Evolutionary conservation across 2,113 vertebrate genomes (phyloP).

Genomic region (Thymallus thymallus): DNA sequence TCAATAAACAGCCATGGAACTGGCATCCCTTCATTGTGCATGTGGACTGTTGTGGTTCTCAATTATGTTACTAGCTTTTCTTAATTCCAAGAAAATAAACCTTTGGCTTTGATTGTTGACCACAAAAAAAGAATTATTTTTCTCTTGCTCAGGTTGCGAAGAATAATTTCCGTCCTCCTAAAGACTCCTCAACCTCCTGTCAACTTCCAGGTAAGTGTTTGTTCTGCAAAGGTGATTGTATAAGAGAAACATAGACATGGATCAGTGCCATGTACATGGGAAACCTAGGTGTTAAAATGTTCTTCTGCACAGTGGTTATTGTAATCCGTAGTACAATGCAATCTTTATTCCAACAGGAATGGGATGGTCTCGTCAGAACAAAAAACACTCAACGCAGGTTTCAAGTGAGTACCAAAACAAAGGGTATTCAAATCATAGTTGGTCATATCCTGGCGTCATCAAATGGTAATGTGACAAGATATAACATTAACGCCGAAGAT

Average conservation of each 20-base stretch:
- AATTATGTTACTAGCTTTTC: background rate
- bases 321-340: background rate
- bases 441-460: no score
- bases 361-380: slow-evolving; percentile 96
- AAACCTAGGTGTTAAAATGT: background rate
- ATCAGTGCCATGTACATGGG: background rate
- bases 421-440: background rate
- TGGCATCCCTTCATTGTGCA: background rate
- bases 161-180: slow-evolving; percentile 96
- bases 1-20: background rate
- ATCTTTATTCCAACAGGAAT: slow-evolving; percentile 77
- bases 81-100: no score
- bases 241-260: background rate
- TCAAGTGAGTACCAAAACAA: slow-evolving; percentile 82
- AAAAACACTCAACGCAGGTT: slow-evolving; percentile 91
- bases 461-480: background rate
- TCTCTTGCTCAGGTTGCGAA: slow-evolving; percentile 83
- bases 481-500: background rate
- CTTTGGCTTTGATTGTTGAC: background rate
- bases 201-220: slow-evolving; percentile 88
- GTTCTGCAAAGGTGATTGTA: background rate
- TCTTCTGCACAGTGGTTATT: background rate
- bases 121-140: background rate
- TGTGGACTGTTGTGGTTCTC: background rate
- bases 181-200: slow-evolving; percentile 95